These are phyloP conservation scores for Ophiothrix spiculata DNA, from an alignment of 35 echinoderm and acorn worm genomes.

Conservation along the genomic window DNA sequence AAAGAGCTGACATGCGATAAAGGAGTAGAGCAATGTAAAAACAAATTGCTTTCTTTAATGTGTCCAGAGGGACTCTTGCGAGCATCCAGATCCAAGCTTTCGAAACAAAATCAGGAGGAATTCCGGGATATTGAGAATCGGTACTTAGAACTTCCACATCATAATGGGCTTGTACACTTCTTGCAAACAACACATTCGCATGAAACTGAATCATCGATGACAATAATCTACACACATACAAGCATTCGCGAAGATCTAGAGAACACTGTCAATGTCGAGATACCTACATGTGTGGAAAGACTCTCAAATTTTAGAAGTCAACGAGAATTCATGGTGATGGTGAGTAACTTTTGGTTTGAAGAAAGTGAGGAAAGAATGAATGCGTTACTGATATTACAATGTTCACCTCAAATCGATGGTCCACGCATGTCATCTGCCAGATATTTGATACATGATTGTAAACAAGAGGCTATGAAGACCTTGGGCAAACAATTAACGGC, in stretches of 20 bases:
- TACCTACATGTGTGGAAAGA: background rate
- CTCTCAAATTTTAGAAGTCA: slow-evolving; percentile 11
- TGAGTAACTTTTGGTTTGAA: slow-evolving; percentile 32
- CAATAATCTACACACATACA: slow-evolving; percentile 1
- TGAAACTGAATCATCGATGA: background rate
- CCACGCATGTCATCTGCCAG: slow-evolving; percentile 10
- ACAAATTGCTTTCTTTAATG: background rate
- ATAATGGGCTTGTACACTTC: slow-evolving; percentile 8
- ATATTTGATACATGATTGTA: background rate
- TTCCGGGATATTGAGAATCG: background rate
- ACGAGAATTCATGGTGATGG: no score
- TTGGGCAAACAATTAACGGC: background rate
- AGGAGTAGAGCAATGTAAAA: background rate
- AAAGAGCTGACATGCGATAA: background rate
- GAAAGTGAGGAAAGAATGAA: background rate
- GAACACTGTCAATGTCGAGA: background rate
- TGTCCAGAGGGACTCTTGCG: slow-evolving; percentile 20
- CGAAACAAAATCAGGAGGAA: background rate
- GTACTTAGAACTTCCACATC: slow-evolving; percentile 14
- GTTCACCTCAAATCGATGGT: slow-evolving; percentile 9
- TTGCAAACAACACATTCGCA: background rate
- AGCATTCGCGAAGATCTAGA: slow-evolving; percentile 18
- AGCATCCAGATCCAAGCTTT: slow-evolving; percentile 8
- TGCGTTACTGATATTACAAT: slow-evolving; percentile 17
- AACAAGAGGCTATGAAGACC: background rate